Percentiles rank a stretch among this genome's conserved stretches.
Evolutionary conservation across 1,140 invertebrate species (phyloP).

Genomic region (Tetramorium alpestre): DNA sequence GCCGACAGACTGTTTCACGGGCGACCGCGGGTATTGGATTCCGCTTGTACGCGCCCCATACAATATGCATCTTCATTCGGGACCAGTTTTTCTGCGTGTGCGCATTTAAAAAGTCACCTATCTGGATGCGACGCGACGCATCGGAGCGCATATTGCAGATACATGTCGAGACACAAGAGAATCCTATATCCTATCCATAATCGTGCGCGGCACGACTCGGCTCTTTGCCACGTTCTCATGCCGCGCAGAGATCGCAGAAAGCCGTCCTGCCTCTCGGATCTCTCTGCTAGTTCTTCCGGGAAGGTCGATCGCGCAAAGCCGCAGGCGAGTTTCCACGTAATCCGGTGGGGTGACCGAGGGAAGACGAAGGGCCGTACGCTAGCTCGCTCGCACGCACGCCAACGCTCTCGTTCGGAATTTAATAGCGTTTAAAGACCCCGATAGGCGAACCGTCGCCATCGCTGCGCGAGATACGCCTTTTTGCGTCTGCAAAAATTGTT

Average conservation of each 20-base stretch:
- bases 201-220: constrained; percentile 14
- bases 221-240: constrained; percentile 22
- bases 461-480: neutral
- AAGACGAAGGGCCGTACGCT: constrained; percentile 14
- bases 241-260: constrained; percentile 51
- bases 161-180: constrained; percentile 42
- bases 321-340: constrained; percentile 71
- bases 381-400: neutral
- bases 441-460: neutral
- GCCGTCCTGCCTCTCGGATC: constrained; percentile 41
- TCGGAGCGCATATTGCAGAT: constrained; percentile 21
- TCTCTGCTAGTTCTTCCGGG: constrained; percentile 64
- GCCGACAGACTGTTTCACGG: constrained; percentile 3
- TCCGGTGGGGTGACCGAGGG: constrained; percentile 18
- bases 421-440: constrained; percentile 18
- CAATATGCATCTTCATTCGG: constrained; percentile 60
- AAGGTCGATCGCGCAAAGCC: constrained; percentile 65
- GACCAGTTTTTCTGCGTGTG: constrained; percentile 58
- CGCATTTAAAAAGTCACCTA: constrained; percentile 56
- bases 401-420: constrained; percentile 33
- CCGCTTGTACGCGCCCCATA: constrained; percentile 23
- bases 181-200: constrained; percentile 61
- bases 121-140: constrained; percentile 17
- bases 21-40: constrained; percentile 27
- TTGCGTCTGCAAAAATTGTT: constrained; percentile 13